Percentiles rank a stretch among this genome's conserved stretches.
Evolutionary conservation across 2,888 invertebrate genomes (phyloP).

Genomic region (Mythimna vitellina): DNA sequence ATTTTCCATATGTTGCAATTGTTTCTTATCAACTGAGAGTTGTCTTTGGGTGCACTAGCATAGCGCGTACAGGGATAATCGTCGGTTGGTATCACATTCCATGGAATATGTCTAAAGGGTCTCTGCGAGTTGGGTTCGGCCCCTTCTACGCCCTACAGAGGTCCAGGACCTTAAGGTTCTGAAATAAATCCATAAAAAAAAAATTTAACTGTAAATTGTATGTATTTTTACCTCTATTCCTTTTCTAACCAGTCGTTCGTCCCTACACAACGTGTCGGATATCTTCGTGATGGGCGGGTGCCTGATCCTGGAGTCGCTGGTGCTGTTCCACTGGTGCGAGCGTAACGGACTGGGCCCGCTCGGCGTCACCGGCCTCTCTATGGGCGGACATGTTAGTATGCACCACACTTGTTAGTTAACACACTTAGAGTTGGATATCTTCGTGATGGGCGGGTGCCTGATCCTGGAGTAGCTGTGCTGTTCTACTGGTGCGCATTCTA

Average conservation of each 20-base stretch:
- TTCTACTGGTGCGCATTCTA: constrained; percentile 97
- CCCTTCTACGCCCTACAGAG: too few species aligned
- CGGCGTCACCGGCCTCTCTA: constrained; percentile 98
- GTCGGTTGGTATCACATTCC: too few species aligned
- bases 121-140: too few species aligned
- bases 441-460: constrained; percentile 99
- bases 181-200: too few species aligned
- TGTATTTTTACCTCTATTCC: too few species aligned
- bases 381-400: constrained; percentile 98
- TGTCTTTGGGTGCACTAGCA: too few species aligned
- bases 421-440: constrained; percentile 96
- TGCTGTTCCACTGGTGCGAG: constrained; percentile 98
- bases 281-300: constrained; percentile 99
- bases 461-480: constrained; percentile 95
- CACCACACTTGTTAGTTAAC: neutral
- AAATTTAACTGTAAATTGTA: too few species aligned
- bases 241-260: constrained; percentile 93
- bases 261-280: constrained; percentile 98
- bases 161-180: too few species aligned
- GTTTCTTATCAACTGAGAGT: too few species aligned
- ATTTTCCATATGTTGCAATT: too few species aligned
- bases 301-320: constrained; percentile 97
- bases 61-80: too few species aligned
- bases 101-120: too few species aligned
- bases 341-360: constrained; percentile 97